phyloP scores from a whole-genome alignment of 2,113 vertebrate species.

The Oceanodroma tethys region DNA sequence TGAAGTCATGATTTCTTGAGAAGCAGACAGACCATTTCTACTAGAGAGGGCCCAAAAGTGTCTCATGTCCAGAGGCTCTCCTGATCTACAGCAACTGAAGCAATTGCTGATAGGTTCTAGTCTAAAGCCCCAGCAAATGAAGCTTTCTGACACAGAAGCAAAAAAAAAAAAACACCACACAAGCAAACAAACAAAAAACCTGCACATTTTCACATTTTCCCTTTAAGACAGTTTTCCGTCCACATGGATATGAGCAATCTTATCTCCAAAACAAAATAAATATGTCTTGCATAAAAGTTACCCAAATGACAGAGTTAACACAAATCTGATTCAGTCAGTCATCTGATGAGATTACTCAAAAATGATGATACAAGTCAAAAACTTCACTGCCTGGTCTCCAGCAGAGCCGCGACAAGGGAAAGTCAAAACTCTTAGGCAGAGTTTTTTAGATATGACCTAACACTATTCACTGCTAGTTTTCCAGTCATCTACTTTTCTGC shows the following conservation, averaged over 20 bases:
- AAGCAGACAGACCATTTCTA: not conserved
- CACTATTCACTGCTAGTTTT: not conserved
- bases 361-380: not conserved
- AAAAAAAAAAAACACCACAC: not conserved
- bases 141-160: not conserved
- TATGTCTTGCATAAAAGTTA: not conserved
- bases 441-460: not conserved
- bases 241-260: not conserved
- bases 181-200: not conserved
- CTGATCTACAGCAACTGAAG: not conserved
- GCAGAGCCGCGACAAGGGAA: not conserved
- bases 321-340: not conserved
- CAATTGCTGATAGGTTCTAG: not conserved
- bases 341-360: not conserved
- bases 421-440: not conserved
- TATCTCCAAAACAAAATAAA: not conserved
- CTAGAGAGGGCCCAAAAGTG: not conserved
- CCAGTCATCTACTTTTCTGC: not conserved
- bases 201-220: not conserved
- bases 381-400: not conserved
- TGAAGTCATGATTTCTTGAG: not conserved
- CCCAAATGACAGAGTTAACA: not conserved
- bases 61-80: not conserved
- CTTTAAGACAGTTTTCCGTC: not conserved
- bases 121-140: not conserved